Base-by-base conservation (phyloP, 2,888 invertebrate genomes). In the Phyllotreta cruciferae region DNA sequence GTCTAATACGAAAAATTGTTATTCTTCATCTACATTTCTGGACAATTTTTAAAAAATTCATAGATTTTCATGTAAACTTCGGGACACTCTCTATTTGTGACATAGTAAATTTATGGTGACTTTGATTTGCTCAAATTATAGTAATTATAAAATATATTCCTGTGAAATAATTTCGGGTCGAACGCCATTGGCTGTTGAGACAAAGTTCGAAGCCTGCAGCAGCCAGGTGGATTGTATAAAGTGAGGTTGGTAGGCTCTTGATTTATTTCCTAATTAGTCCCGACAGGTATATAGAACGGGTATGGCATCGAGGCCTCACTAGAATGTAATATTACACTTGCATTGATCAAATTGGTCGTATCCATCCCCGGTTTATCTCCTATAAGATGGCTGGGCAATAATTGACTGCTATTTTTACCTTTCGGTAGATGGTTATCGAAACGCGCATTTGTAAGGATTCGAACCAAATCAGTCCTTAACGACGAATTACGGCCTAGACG, bases 181-280 rank as follows among this genome's bases (percentile, higher is more conserved):
- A 24, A 24, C 24, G 24, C 24, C 24, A 24, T 1, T 24, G 24
- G 24, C 24, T 24, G 24, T 24, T 24, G 24, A 24, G 24, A 24
- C 24, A 24, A 24, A 24, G 24, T 24, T 4, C 24, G 24, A 24
- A 24, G 24, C 24, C 24, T 24, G 24, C 24, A 24, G 24, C 24
- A 66, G 69, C 71, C 72, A 72, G 72, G 71, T 72, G 72, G 68
- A 71, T 68, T 55, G 66, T 62, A 67, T 24, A 24, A 65, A 66
- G 64, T 68, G 57, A 71, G 67, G 65, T 66, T 58, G 69, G 70
- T 70, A 68, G 24, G 66, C 66, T 64, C 74, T 77, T 80, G 80
- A 80, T 80, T 80, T 80, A 80, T 80, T 77, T 77, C 79, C 80
- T 80, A 80, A 80, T 80, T 80, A 80, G 78, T 77, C 72, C 72